Conservation (phyloP, 2,888 invertebrate genomes). For the Andrena praecox region DNA sequence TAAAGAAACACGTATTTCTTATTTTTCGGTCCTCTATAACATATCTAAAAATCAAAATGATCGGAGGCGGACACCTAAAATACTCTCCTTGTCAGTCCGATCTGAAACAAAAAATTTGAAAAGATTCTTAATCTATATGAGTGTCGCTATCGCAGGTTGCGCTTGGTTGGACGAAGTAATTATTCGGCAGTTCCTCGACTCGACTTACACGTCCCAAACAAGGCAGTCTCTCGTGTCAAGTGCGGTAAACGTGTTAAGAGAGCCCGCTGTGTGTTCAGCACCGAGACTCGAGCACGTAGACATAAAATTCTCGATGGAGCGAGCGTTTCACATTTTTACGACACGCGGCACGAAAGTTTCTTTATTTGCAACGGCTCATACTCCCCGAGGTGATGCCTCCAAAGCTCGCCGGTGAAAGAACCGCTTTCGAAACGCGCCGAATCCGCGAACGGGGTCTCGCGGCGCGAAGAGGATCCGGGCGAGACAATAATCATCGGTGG, state of each 20-base stretch:
- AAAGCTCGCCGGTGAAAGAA: constrained; percentile 40
- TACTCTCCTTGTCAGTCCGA: too few relatives aligned
- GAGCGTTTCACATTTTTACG: constrained; percentile 53
- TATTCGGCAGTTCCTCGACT: too few relatives aligned
- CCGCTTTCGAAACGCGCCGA: constrained; percentile 46
- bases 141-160: too few relatives aligned
- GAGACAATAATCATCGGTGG: not conserved
- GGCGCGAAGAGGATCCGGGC: not conserved
- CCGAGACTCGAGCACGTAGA: not conserved
- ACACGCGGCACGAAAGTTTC: constrained; percentile 41
- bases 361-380: constrained; percentile 46
- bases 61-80: too few relatives aligned
- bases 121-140: too few relatives aligned
- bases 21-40: too few relatives aligned
- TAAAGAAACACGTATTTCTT: too few relatives aligned
- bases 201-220: not conserved
- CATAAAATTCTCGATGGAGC: constrained; percentile 34
- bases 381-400: constrained; percentile 29
- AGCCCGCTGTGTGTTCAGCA: not conserved
- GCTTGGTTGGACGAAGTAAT: too few relatives aligned
- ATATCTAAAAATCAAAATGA: too few relatives aligned
- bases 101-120: too few relatives aligned
- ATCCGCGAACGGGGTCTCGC: not conserved
- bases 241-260: constrained; percentile 2
- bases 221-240: not conserved